Base-by-base conservation (phyloP, 2,113 vertebrate genomes). In the Meleagris gallopavo region DNA sequence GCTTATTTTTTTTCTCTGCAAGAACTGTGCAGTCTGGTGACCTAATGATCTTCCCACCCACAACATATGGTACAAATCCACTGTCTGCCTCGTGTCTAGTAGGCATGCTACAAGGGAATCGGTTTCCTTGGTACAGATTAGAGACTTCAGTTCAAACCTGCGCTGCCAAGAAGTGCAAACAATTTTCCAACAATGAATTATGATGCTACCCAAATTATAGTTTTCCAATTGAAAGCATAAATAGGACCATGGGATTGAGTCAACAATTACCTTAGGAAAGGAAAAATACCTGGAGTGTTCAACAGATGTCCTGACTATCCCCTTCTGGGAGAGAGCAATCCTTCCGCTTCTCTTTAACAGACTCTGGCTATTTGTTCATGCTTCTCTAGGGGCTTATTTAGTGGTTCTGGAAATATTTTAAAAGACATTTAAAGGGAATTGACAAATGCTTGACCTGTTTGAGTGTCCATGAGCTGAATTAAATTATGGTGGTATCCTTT, bases 391-490 rank as follows among this genome's bases (percentile, higher is more conserved):
- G 95, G 58, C 82, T 96, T 95, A 81, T 85, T 96, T 93, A 92
- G 62, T 55, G 34, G 69, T 89, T 94, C 91, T 94, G 91, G 93
- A 97, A 96, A 93, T 87, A 95, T 96, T 96, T 94, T 94, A 86
- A 81, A 89, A 91, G 90, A 79, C 86, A 76, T 94, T 91, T 92
- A 88, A 92, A 96, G 67, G 80, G 72, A 95, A 34, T 84, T 95
- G 86, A 94, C 93, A 95, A 94, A 96, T 70, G 67, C 92, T 92
- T 94, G 93, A 94, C 91, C 94, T 82, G 65, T 92, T 96, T 82
- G 52, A 74, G 57, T 92, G 89, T 93, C 86, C 22, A 7, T 48
- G 71, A 75, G 66, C 65, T 55, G 89, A 85, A 82, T 94, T 94
- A 90, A 90, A 94, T 94, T 96, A 96, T 86, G 83, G 73, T 61